Evolutionary conservation across 2,113 vertebrate genomes (phyloP).

Genomic region (Asarcornis scutulata): DNA sequence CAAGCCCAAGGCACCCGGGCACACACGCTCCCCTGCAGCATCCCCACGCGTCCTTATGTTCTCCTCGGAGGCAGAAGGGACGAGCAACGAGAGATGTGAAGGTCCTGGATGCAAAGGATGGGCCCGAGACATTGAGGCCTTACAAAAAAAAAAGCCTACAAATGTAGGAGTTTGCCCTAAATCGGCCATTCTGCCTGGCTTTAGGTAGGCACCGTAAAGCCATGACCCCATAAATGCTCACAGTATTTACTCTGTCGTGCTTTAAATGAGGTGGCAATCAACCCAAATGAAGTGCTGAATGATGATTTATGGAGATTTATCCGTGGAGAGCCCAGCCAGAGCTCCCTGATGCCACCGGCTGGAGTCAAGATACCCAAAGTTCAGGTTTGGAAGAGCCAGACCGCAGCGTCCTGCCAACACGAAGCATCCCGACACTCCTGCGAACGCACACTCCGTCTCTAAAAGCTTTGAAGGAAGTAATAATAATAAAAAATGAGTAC

Average conservation of each 20-base stretch:
- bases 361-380: background rate
- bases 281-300: background rate
- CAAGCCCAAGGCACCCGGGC: background rate
- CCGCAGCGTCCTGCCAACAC: fast-evolving
- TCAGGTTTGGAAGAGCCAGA: background rate
- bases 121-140: background rate
- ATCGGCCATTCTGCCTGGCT: background rate
- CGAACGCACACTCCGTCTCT: background rate
- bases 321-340: background rate
- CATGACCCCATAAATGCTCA: background rate
- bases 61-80: background rate
- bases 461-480: background rate
- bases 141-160: background rate
- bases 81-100: fast-evolving
- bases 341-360: background rate
- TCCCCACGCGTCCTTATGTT: fast-evolving
- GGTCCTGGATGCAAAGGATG: background rate
- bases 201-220: background rate
- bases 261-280: background rate
- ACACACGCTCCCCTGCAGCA: fast-evolving
- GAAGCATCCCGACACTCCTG: background rate
- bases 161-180: background rate
- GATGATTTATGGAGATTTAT: background rate
- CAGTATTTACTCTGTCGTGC: background rate
- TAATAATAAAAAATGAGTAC: background rate